A percentile compares a stretch with the other conserved stretches of the same genome.
Conservation (phyloP, 2,113 vertebrate genomes). For the Dicerorhinus sumatrensis region DNA sequence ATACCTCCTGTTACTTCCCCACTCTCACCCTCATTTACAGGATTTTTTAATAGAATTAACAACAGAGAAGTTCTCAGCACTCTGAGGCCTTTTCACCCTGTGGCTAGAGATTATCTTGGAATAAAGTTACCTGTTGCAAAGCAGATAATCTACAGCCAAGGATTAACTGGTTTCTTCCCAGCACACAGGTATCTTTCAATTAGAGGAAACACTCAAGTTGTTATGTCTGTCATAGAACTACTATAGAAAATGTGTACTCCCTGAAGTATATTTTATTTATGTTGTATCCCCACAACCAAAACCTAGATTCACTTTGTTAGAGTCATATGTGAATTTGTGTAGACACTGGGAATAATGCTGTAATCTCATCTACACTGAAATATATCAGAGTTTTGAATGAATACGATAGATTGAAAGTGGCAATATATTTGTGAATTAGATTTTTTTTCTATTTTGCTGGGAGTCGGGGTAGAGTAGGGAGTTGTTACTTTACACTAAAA, state of each 20-base stretch:
- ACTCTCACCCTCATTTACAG: neutral
- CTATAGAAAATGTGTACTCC: neutral
- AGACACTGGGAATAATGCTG: neutral
- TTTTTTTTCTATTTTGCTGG: neutral
- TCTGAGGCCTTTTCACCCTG: neutral
- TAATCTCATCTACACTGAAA: neutral
- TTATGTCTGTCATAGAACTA: neutral
- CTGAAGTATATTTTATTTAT: neutral
- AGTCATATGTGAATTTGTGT: neutral
- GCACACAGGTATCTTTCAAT: neutral
- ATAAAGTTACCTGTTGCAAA: slow-evolving; percentile 6
- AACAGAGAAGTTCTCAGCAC: neutral
- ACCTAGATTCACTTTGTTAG: neutral
- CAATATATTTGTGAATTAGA: neutral
- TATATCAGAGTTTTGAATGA: neutral
- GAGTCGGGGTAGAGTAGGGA: rapidly evolving
- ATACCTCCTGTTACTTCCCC: neutral
- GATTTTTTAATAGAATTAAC: neutral
- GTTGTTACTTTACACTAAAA: neutral
- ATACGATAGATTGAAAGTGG: neutral
- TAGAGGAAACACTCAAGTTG: neutral
- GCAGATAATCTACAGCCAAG: neutral
- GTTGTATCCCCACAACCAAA: neutral
- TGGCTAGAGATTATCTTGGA: neutral
- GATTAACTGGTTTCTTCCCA: neutral